Evolutionary conservation across 1,140 invertebrate genomes (phyloP).

Genomic region (Cydia strobilella): DNA sequence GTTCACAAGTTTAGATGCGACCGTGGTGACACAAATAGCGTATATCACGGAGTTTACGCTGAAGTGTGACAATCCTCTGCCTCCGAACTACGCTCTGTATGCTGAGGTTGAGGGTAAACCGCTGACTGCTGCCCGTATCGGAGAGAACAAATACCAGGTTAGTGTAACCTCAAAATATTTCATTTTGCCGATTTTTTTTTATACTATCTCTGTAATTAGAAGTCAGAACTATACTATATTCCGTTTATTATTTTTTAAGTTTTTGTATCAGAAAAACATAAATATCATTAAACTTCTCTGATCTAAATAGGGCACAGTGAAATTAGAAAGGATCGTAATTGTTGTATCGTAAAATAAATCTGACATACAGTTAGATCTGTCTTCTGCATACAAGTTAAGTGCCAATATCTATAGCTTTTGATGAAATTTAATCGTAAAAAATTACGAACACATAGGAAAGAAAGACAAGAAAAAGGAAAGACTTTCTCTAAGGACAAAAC

Average conservation of each 20-base stretch:
- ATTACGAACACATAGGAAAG: no score
- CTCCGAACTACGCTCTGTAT: conserved; percentile 87
- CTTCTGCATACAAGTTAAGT: no score
- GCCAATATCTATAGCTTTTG: no score
- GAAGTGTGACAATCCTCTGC: conserved; percentile 83
- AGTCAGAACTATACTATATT: no score
- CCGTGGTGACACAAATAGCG: conserved; percentile 91
- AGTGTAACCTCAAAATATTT: conserved; percentile 41
- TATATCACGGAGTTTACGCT: conserved; percentile 88
- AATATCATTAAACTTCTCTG: no score
- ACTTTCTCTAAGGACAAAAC: no score
- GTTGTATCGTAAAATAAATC: no score
- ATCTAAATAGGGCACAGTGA: no score
- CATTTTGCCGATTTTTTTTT: neutral
- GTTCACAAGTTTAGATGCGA: conserved; percentile 95
- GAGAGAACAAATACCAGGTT: conserved; percentile 90
- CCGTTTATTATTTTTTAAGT: neutral
- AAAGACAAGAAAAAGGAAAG: no score
- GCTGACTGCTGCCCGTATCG: conserved; percentile 88
- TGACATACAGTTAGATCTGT: no score
- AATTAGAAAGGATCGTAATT: no score
- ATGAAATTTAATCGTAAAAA: no score
- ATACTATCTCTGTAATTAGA: neutral
- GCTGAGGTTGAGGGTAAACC: conserved; percentile 92
- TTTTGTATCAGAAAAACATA: neutral